Conservation (phyloP, 2,113 vertebrate genomes). For the Suricata suricatta region DNA sequence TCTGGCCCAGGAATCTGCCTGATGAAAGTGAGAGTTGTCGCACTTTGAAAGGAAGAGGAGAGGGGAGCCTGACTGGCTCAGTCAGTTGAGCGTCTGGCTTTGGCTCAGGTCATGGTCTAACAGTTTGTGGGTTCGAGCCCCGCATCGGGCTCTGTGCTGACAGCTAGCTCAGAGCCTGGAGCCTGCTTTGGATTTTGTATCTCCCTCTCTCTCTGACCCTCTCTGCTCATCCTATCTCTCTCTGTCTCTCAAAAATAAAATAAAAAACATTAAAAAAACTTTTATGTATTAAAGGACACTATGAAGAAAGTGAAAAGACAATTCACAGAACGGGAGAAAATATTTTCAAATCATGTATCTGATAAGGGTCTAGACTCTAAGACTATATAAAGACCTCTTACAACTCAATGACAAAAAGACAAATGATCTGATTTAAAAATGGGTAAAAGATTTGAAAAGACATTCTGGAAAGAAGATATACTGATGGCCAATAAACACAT, state of each 20-base stretch:
- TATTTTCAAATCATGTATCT: background rate
- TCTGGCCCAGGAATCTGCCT: constrained; percentile 38
- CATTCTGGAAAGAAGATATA: background rate
- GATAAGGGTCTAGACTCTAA: background rate
- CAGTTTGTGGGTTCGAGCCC: too few relatives aligned
- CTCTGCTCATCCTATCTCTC: too few relatives aligned
- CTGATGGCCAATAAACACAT: background rate
- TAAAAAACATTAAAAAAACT: background rate
- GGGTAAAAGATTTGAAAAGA: background rate
- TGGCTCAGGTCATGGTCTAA: too few relatives aligned
- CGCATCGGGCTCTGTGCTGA: too few relatives aligned
- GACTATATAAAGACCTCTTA: background rate
- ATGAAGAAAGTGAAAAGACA: background rate
- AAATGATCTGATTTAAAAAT: background rate
- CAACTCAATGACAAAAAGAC: background rate
- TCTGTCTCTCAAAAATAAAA: too few relatives aligned
- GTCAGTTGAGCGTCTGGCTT: too few relatives aligned
- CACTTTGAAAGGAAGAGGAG: background rate
- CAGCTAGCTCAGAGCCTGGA: too few relatives aligned
- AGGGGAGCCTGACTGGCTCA: background rate
- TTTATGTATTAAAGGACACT: background rate
- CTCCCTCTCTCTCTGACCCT: too few relatives aligned
- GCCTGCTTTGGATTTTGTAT: too few relatives aligned
- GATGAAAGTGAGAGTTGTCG: constrained; percentile 50
- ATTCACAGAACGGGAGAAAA: background rate